Percentiles rank a stretch among this genome's conserved stretches.
These are phyloP conservation scores for Labeo calbasu DNA, from an alignment of 2,797 vertebrate genomes.

Conservation along the genomic window DNA sequence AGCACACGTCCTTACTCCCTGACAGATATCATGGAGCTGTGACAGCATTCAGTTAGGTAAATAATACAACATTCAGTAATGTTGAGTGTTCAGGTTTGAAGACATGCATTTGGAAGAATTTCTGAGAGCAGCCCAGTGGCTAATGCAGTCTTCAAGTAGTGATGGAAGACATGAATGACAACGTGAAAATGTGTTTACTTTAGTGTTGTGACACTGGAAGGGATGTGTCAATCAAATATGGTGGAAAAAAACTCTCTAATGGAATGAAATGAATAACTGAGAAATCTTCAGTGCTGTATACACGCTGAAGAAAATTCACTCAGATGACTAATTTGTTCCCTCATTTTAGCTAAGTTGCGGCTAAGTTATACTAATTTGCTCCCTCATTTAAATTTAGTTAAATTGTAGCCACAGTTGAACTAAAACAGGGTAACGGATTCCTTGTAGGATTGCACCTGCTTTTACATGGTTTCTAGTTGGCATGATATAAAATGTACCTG, in stretches of 20 bases:
- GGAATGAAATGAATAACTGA: not conserved
- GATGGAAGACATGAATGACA: not conserved
- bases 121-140: not conserved
- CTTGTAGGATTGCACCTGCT: not conserved
- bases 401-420: not conserved
- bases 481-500: slow-evolving; percentile 70
- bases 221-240: not conserved
- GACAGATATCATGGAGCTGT: not conserved
- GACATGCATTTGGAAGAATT: not conserved
- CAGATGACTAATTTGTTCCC: not conserved
- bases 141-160: not conserved
- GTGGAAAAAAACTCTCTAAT: not conserved
- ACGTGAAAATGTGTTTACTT: not conserved
- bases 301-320: no score
- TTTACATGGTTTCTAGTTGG: not conserved
- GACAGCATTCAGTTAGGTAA: not conserved
- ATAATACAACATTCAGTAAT: not conserved
- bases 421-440: not conserved
- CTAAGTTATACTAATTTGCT: no score
- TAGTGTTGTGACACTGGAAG: not conserved
- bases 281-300: not conserved
- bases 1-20: not conserved
- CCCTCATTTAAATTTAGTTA: not conserved
- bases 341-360: not conserved
- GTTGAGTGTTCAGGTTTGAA: not conserved